phyloP scores from a whole-genome alignment of 2,113 vertebrate species.

The Pholis gunnellus region DNA sequence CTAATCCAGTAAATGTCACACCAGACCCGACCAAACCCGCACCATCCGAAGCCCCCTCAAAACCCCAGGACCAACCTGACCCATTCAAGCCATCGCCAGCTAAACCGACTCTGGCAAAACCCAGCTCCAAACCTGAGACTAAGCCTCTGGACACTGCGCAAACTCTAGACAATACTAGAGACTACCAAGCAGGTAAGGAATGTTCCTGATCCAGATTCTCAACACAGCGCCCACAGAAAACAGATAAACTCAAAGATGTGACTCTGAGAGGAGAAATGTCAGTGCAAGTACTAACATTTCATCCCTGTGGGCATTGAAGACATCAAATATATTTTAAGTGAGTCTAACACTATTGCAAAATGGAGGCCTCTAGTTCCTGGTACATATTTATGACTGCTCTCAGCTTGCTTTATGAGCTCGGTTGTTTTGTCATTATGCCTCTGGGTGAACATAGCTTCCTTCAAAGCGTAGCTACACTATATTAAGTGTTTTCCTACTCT shows the following conservation, averaged over 20 bases:
- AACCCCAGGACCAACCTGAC: slow-evolving; percentile 43
- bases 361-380: background rate
- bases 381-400: background rate
- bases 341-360: background rate
- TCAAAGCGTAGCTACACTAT: background rate
- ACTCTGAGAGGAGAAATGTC: background rate
- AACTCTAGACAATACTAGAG: slow-evolving; percentile 21
- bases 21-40: slow-evolving; percentile 12
- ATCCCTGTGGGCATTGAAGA: background rate
- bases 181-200: slow-evolving; percentile 77
- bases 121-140: slow-evolving; percentile 46
- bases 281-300: background rate
- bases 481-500: slow-evolving; percentile 36
- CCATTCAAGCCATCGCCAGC: background rate
- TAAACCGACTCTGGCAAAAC: slow-evolving; percentile 3
- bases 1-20: background rate
- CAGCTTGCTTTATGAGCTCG: slow-evolving; percentile 30
- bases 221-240: background rate
- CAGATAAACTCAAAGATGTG: background rate
- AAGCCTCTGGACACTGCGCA: slow-evolving; percentile 53
- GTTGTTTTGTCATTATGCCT: slow-evolving; percentile 15
- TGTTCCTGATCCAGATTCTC: background rate
- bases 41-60: slow-evolving; percentile 10
- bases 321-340: background rate
- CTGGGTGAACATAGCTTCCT: background rate